Conservation (phyloP, 2,888 invertebrate genomes). For the Platynereis dumerilii region DNA sequence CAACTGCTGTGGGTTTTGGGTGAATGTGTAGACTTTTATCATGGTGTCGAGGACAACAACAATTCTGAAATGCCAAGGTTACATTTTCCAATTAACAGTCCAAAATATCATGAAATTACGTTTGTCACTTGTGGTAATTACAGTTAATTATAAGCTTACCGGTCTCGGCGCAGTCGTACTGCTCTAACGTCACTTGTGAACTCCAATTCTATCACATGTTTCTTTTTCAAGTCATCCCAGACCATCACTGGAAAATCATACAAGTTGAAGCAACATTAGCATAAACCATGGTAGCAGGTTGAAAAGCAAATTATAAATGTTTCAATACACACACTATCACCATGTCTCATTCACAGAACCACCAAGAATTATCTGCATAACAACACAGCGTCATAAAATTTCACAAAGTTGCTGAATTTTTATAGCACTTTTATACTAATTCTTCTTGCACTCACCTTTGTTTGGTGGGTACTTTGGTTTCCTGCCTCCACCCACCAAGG, state of each 20-base stretch:
- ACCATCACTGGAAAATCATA: conserved; percentile 83
- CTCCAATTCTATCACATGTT: conserved; percentile 90
- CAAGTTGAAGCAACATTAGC: no score
- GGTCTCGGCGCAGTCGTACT: conserved; percentile 89
- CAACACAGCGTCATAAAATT: no score
- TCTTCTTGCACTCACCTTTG: conserved; percentile 74
- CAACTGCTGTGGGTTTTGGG: conserved; percentile 90
- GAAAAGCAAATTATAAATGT: not conserved
- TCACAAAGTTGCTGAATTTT: no score
- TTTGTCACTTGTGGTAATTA: not conserved
- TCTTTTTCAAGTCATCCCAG: conserved; percentile 97
- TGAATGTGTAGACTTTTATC: conserved; percentile 97
- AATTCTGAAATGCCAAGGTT: conserved; percentile 69
- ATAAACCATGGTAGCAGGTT: conserved; percentile 2
- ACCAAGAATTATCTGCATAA: no score
- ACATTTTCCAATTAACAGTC: not conserved
- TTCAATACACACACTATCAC: not conserved
- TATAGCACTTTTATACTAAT: no score
- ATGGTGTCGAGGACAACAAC: conserved; percentile 93
- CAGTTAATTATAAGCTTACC: conserved; percentile 59
- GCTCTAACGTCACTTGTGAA: conserved; percentile 92
- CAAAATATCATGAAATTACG: not conserved
- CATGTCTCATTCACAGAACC: not conserved
- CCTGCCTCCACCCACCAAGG: conserved; percentile 91
- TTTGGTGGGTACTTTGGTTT: conserved; percentile 92